phyloP scores from a whole-genome alignment of 2,888 invertebrate species.

The Pterostichus madidus region DNA sequence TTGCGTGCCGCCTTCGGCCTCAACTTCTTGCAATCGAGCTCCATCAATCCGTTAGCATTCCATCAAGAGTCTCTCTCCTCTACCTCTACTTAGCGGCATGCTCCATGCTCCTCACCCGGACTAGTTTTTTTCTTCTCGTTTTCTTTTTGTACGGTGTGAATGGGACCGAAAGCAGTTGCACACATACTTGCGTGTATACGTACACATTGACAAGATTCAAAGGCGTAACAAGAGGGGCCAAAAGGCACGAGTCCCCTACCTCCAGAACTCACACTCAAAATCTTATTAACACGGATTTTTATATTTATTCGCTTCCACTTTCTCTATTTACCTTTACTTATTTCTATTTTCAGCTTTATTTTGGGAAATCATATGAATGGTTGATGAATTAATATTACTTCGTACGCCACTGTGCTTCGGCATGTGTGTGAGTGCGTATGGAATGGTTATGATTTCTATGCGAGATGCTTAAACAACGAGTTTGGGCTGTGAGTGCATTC shows the following conservation, averaged over 20 bases:
- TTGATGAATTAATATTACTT: no score
- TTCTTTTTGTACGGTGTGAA: constrained; percentile 66
- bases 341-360: neutral
- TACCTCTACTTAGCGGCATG: constrained; percentile 41
- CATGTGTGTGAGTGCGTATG: constrained; percentile 40
- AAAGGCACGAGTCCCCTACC: constrained; percentile 48
- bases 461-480: constrained; percentile 37
- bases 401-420: constrained; percentile 8
- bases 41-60: constrained; percentile 65
- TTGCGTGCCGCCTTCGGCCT: constrained; percentile 50
- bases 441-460: constrained; percentile 44
- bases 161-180: constrained; percentile 66
- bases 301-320: neutral
- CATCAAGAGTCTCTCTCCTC: constrained; percentile 57
- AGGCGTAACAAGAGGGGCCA: constrained; percentile 42
- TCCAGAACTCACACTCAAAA: constrained; percentile 40
- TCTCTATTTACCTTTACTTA: neutral
- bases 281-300: constrained; percentile 30
- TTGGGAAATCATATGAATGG: no score
- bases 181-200: constrained; percentile 51
- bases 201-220: constrained; percentile 40
- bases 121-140: constrained; percentile 65
- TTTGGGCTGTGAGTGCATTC: constrained; percentile 58
- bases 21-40: constrained; percentile 60
- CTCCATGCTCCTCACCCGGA: constrained; percentile 48